phyloP scores from a whole-genome alignment of 2,113 vertebrate genomes.

The Oenanthe oenanthe region DNA sequence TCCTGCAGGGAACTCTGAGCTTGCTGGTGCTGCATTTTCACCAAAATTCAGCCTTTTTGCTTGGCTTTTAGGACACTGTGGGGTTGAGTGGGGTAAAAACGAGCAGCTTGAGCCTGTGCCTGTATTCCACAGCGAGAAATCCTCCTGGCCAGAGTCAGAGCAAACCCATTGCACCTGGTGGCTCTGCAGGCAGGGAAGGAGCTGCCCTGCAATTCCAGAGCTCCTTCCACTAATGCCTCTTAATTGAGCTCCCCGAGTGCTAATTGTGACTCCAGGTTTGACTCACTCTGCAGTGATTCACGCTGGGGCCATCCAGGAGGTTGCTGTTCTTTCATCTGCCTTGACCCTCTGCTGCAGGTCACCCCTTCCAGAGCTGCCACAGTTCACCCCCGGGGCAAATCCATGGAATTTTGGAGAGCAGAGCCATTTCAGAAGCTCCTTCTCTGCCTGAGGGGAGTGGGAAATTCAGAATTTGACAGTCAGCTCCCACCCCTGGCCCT shows the following conservation, averaged over 20 bases:
- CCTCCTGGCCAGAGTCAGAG: background rate
- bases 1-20: background rate
- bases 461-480: background rate
- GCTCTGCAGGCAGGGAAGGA: background rate
- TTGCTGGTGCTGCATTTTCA: background rate
- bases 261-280: constrained; percentile 24
- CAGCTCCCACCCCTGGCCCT: background rate
- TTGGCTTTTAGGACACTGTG: background rate
- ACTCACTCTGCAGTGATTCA: constrained; percentile 30
- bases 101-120: accelerated
- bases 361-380: background rate
- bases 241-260: constrained; percentile 5
- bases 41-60: background rate
- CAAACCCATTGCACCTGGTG: accelerated
- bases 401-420: accelerated
- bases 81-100: accelerated
- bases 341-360: background rate
- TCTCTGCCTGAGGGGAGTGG: background rate
- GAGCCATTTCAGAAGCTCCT: background rate
- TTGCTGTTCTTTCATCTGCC: background rate
- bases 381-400: background rate
- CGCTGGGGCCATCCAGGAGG: background rate
- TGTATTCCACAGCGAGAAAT: accelerated
- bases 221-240: background rate
- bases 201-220: background rate